phyloP scores from a whole-genome alignment of 2,113 vertebrate species.

The Ochotona princeps region DNA sequence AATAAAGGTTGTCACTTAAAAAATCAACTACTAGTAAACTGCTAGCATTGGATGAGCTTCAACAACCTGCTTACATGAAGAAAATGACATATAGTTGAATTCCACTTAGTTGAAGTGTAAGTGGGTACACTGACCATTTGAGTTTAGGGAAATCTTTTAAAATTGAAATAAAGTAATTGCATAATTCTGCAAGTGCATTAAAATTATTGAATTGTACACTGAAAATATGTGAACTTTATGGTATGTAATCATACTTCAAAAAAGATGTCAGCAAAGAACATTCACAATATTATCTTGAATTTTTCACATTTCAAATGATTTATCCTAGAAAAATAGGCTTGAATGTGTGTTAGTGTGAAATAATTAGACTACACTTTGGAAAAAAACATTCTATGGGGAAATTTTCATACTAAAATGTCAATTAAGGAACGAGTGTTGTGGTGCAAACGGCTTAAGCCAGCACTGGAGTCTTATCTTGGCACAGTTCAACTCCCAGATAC shows the following conservation, averaged over 20 bases:
- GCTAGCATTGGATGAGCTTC: background rate
- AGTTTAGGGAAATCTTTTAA: background rate
- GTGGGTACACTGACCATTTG: background rate
- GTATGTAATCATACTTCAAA: background rate
- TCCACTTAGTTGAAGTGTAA: slow-evolving; percentile 1
- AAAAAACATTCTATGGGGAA: background rate
- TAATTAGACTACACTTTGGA: slow-evolving; percentile 33
- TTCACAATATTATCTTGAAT: slow-evolving; percentile 8
- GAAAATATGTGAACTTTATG: background rate
- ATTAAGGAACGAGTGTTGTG: background rate
- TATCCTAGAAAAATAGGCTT: background rate
- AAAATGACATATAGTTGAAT: background rate
- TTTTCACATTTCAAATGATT: slow-evolving; percentile 1
- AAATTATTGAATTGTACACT: background rate
- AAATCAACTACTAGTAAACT: background rate
- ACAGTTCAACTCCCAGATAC: too few species aligned
- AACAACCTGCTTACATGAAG: background rate
- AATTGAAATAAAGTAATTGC: background rate
- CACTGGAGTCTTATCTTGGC: too few species aligned
- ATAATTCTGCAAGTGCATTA: background rate
- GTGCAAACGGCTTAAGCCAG: too few species aligned
- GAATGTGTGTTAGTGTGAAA: slow-evolving; percentile 29
- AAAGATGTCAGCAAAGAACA: background rate
- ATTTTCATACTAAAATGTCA: background rate
- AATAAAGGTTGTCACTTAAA: too few species aligned